phyloP scores from a whole-genome alignment of 2,797 vertebrate species.

The Valencia hispanica region DNA sequence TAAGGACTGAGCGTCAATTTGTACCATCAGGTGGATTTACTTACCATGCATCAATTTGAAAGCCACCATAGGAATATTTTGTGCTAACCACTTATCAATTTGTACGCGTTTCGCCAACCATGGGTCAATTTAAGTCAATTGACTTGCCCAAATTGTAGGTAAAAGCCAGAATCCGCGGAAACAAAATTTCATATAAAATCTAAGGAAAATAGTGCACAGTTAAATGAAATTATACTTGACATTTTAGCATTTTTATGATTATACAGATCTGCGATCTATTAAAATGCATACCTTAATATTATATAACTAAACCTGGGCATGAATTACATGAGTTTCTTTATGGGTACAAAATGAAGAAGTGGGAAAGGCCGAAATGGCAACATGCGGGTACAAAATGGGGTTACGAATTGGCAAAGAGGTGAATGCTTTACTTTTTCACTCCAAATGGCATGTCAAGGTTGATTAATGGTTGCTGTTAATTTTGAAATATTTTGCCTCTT shows the following conservation, averaged over 20 bases:
- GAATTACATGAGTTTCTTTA: background rate
- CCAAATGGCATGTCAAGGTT: constrained; percentile 68
- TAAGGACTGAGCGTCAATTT: background rate
- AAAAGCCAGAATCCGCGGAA: background rate
- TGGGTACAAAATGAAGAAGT: background rate
- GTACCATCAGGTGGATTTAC: background rate
- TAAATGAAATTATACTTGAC: background rate
- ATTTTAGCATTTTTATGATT: background rate
- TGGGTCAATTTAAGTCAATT: background rate
- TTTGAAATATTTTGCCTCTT: constrained; percentile 38
- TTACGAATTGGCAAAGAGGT: background rate
- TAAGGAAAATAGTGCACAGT: background rate
- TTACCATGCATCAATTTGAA: background rate
- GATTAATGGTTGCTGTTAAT: constrained; percentile 82
- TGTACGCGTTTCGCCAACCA: background rate
- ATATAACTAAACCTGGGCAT: background rate
- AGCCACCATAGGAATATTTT: background rate
- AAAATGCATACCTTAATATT: background rate
- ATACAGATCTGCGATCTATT: background rate
- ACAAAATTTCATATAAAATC: background rate
- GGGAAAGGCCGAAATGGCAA: background rate
- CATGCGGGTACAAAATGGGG: background rate
- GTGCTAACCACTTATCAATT: background rate
- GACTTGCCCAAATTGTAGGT: background rate
- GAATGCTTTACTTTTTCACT: constrained; percentile 35